These are phyloP conservation scores for Drosophila peninsularis DNA, from an alignment of 2,888 invertebrate species.

Conservation along the genomic window DNA sequence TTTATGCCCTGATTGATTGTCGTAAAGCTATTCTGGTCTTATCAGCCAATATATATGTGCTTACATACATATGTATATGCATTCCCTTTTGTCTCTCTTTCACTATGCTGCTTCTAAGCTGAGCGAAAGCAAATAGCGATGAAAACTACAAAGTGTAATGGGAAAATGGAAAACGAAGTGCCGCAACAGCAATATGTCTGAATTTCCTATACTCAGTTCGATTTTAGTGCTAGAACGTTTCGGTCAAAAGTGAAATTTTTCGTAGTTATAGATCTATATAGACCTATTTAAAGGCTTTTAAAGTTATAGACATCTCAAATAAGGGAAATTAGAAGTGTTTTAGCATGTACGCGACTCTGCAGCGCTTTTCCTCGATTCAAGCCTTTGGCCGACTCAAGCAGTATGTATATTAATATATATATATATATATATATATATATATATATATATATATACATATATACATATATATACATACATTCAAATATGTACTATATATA, in stretches of 20 bases:
- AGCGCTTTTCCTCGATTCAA: slow-evolving; percentile 28
- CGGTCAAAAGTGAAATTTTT: slow-evolving; percentile 35
- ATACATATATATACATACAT: neutral
- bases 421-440: neutral
- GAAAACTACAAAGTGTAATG: slow-evolving; percentile 43
- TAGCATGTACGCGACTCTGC: slow-evolving; percentile 43
- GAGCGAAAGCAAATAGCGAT: slow-evolving; percentile 34
- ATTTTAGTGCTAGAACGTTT: slow-evolving; percentile 29
- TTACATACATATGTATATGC: neutral
- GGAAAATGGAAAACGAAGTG: slow-evolving; percentile 41
- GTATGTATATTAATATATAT: neutral
- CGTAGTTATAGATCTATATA: neutral
- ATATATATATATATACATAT: neutral
- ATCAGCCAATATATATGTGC: slow-evolving; percentile 24
- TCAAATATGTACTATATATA: neutral
- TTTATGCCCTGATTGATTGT: slow-evolving; percentile 53
- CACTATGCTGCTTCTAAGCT: slow-evolving; percentile 20
- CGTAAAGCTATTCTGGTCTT: slow-evolving; percentile 41
- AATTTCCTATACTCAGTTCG: slow-evolving; percentile 42
- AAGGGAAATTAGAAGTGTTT: slow-evolving; percentile 13
- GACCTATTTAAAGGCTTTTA: no score
- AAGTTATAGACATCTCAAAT: neutral
- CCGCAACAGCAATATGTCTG: slow-evolving; percentile 30
- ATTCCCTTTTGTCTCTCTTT: slow-evolving; percentile 22
- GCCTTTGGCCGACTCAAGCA: slow-evolving; percentile 50